Base-by-base conservation (phyloP, 1,140 invertebrate species). In the Hylyphantes graminicola region DNA sequence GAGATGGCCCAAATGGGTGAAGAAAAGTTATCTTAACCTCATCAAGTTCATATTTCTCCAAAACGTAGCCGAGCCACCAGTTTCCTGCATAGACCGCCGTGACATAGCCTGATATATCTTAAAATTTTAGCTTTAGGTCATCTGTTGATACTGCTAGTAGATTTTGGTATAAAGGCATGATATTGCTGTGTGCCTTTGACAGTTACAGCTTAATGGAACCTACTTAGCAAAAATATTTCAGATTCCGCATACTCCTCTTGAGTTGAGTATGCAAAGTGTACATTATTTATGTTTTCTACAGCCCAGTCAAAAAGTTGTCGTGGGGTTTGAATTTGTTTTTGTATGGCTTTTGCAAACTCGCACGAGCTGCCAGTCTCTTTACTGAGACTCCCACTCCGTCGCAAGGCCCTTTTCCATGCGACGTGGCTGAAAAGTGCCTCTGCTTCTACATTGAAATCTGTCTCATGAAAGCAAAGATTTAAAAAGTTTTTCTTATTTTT, bases 371-470 rank as follows among this genome's bases (percentile, higher is more conserved):
- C 21, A 86, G 35, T 75, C 63, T 50, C 55, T 86, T 86, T 51
- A 86, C 78, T 55, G 86, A 83, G 53, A 83, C 88, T n/a, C 86
- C 86, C 21, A 89, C 83, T 15, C 86, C 88, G 87, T 89, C 87
- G 75, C 85, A 86, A 21, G 86, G 53, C 17, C 81, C 73, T 86
- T 89, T 88, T 0, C 89, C 88, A 85, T 89, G 88, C 10, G 85
- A 67, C 15, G 88, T 88, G 10, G 87, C 87, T 86, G 86, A 89
- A 85, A 87, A 89, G 68, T 89, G 80, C 87, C 88, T 89, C 86
- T 12, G 86, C 87, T 13, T 54, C 35, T 35, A 73, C 12, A 51
- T 35, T 55, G 75, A 76, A 61, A 61, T 76, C 55, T 76, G 35
- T 17, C 50, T 61, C 21, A 64, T 73, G n/a, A 63, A 48, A 53